Conservation (phyloP, 2,888 invertebrate genomes). For the Lapara coniferarum region DNA sequence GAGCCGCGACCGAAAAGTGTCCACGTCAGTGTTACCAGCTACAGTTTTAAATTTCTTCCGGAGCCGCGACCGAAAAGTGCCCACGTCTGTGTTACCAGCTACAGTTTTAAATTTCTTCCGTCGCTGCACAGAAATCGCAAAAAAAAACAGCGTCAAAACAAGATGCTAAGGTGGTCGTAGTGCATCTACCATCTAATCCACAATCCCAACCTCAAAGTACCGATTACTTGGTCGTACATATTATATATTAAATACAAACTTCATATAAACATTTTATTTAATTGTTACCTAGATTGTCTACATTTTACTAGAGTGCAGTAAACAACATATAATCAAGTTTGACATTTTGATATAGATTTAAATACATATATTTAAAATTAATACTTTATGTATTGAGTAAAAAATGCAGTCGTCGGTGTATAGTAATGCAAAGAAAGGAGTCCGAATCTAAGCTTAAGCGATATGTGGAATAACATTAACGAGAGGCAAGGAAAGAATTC, state of each 20-base stretch:
- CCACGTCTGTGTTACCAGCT: conserved; percentile 28
- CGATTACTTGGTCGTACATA: conserved; percentile 69
- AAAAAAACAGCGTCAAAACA: conserved; percentile 56
- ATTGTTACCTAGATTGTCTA: conserved; percentile 41
- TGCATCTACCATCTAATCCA: conserved; percentile 57
- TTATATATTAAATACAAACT: conserved; percentile 67
- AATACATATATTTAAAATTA: conserved; percentile 40
- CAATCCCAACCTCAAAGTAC: conserved; percentile 51
- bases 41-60: conserved; percentile 23
- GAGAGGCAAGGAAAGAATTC: conserved; percentile 1
- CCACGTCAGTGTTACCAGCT: too few relatives aligned
- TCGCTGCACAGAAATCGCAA: conserved; percentile 44
- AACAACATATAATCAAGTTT: conserved; percentile 43
- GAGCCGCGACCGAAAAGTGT: conserved; percentile 4
- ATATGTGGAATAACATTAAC: conserved; percentile 30
- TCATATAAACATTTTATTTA: conserved; percentile 61
- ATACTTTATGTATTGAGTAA: conserved; percentile 40
- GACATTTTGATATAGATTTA: conserved; percentile 29
- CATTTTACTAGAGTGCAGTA: conserved; percentile 59
- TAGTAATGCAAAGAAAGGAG: conserved; percentile 47
- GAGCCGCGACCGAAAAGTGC: conserved; percentile 4
- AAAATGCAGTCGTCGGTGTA: conserved; percentile 59
- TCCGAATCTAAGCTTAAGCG: conserved; percentile 26
- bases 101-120: conserved; percentile 30
- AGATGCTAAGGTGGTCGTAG: conserved; percentile 56